Conservation (phyloP, 2,888 invertebrate species). For the Sphecodes monilicornis region DNA sequence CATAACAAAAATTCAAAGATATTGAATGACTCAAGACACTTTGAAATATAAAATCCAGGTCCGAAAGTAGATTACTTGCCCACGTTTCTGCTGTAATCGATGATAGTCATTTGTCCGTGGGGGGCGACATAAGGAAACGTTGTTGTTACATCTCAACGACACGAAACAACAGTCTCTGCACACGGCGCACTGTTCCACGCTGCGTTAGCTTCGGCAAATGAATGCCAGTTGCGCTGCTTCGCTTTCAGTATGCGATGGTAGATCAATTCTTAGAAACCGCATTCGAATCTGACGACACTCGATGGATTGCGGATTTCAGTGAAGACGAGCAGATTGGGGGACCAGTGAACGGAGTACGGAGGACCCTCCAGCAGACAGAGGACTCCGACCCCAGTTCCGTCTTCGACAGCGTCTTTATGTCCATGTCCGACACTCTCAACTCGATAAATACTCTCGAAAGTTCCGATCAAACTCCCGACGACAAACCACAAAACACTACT, state of each 20-base stretch:
- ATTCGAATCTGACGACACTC: conserved; percentile 44
- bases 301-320: conserved; percentile 78
- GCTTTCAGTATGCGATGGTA: conserved; percentile 57
- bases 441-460: conserved; percentile 84
- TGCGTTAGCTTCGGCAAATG: conserved; percentile 28
- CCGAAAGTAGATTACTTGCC: background rate
- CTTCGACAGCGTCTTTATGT: conserved; percentile 84
- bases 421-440: conserved; percentile 84
- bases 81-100: background rate
- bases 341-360: conserved; percentile 76
- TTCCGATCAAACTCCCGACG: conserved; percentile 84
- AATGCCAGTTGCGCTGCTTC: conserved; percentile 55
- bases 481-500: conserved; percentile 82
- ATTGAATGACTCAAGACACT: no score
- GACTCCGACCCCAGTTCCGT: conserved; percentile 82
- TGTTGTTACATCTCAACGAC: background rate
- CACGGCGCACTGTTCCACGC: background rate
- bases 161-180: background rate
- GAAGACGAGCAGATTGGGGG: conserved; percentile 79
- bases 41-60: no score
- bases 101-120: background rate
- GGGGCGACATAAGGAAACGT: background rate
- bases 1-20: no score
- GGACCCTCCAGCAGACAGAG: conserved; percentile 79
- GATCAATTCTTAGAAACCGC: conserved; percentile 26